phyloP scores from a whole-genome alignment of 2,797 vertebrate genomes.

The Lateolabrax maculatus region DNA sequence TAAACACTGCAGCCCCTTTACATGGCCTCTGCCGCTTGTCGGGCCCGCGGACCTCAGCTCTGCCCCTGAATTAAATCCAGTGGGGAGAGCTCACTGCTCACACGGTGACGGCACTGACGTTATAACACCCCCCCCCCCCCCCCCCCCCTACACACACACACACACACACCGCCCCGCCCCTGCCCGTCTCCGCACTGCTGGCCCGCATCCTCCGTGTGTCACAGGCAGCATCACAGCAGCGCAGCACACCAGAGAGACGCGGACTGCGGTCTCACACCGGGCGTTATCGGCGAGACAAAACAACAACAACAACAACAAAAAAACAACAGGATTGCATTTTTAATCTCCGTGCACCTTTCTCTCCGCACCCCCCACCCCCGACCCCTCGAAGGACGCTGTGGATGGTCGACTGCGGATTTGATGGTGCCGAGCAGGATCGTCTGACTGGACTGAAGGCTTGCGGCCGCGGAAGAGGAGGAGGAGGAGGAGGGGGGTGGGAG shows the following conservation, averaged over 20 bases:
- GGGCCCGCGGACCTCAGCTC: conserved; percentile 8
- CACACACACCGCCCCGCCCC: conserved; percentile 42
- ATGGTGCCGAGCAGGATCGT: conserved; percentile 76
- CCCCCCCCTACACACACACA: not conserved
- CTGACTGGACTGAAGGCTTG: conserved; percentile 76
- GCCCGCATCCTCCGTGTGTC: conserved; percentile 64
- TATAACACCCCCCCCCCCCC: conserved; percentile 29
- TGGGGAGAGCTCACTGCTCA: too few species aligned
- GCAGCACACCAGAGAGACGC: too few species aligned
- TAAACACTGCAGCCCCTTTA: too few species aligned
- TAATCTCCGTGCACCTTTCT: conserved; percentile 27
- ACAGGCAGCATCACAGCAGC: conserved; percentile 67
- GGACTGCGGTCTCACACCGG: conserved; percentile 53
- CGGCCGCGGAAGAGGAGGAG: conserved; percentile 69
- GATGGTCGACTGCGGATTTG: conserved; percentile 73
- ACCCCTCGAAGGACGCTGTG: conserved; percentile 48
- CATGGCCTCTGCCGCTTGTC: too few species aligned
- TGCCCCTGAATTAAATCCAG: too few species aligned
- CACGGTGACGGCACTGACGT: conserved; percentile 65
- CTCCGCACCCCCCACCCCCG: not conserved
- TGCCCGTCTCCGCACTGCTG: conserved; percentile 78
- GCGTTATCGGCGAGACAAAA: conserved; percentile 27
- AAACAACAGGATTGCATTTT: conserved; percentile 31
- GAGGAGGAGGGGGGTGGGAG: too few species aligned
- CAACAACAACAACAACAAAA: too few species aligned